Evolutionary conservation across 2,797 vertebrate species (phyloP).

Genomic region (Malurus splendens): DNA sequence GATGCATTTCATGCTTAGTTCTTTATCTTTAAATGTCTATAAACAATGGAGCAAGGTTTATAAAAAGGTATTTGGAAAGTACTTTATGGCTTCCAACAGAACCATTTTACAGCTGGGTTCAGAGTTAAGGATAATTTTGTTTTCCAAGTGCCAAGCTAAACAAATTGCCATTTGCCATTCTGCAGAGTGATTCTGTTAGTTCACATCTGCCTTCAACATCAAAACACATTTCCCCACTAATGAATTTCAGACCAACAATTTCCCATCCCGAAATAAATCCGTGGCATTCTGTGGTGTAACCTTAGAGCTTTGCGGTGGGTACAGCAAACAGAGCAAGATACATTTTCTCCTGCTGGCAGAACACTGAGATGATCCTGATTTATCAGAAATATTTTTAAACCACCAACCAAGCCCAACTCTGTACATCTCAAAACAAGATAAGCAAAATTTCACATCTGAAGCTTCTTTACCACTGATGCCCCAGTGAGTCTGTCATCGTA

Average conservation of each 20-base stretch:
- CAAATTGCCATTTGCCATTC: not conserved
- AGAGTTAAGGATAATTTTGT: conserved; percentile 7
- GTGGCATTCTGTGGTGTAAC: not conserved
- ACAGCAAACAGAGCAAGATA: conserved; percentile 7
- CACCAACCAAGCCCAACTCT: conserved; percentile 8
- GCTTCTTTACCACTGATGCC: not conserved
- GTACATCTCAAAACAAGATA: not conserved
- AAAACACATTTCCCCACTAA: conserved; percentile 25
- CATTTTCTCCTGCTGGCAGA: conserved; percentile 10
- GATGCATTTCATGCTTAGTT: not conserved
- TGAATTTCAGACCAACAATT: conserved; percentile 49
- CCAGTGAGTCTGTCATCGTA: not conserved
- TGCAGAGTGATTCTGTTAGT: conserved; percentile 11
- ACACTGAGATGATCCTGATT: not conserved
- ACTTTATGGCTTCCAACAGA: not conserved
- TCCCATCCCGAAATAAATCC: conserved; percentile 44
- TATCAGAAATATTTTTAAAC: conserved; percentile 19
- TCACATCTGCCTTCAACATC: conserved; percentile 45
- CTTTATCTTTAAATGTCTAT: not conserved
- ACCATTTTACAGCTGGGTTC: not conserved
- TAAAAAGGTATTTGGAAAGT: not conserved
- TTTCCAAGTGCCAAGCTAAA: not conserved
- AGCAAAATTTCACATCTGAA: not conserved
- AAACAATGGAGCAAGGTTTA: not conserved
- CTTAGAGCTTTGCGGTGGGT: conserved; percentile 3